Evolutionary conservation across 2,113 vertebrate genomes (phyloP).

Genomic region (Calidris pygmaea): DNA sequence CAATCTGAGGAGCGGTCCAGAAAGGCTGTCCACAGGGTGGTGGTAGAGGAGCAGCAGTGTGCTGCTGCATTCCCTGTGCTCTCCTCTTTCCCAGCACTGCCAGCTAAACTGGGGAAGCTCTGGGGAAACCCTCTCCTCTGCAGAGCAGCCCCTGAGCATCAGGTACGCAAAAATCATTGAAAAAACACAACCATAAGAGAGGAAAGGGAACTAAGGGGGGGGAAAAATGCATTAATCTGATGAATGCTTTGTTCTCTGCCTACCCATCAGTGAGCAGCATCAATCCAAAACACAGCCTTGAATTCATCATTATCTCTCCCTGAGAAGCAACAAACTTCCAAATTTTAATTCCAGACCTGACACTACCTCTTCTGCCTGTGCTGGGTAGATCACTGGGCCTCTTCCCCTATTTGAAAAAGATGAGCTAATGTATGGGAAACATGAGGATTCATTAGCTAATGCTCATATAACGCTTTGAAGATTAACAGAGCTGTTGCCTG

Average conservation of each 20-base stretch:
- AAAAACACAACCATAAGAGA: background rate
- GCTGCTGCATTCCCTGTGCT: background rate
- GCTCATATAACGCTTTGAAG: background rate
- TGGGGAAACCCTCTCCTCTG: background rate
- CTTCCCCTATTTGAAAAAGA: background rate
- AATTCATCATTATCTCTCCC: background rate
- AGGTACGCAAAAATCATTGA: background rate
- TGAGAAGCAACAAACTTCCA: background rate
- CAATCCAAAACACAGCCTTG: background rate
- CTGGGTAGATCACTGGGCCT: background rate
- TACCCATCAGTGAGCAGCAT: background rate
- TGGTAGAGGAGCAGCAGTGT: background rate
- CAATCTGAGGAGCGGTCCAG: background rate
- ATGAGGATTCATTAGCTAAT: constrained; percentile 14
- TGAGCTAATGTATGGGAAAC: background rate
- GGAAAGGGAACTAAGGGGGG: accelerated
- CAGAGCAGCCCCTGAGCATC: background rate
- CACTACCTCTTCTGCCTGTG: background rate
- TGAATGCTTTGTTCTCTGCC: background rate
- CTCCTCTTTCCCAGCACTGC: background rate
- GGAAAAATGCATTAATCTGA: background rate
- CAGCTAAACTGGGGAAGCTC: background rate
- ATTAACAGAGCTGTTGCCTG: constrained; percentile 9
- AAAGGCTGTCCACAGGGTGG: constrained; percentile 16
- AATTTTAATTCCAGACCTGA: background rate